phyloP scores from a whole-genome alignment of 2,113 vertebrate species.

The Paramisgurnus dabryanus region DNA sequence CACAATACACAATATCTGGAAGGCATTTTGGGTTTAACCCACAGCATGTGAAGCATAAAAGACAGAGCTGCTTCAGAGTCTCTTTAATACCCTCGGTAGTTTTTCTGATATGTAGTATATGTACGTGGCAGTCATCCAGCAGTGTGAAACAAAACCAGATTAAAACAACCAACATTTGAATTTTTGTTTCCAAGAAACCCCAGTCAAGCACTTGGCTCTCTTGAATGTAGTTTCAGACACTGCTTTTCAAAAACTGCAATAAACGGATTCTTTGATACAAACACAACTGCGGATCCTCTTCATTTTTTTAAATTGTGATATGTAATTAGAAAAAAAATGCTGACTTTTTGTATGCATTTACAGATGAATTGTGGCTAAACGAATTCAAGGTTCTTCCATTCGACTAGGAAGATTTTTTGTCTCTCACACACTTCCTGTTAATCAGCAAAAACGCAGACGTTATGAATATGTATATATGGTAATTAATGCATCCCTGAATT shows the following conservation, averaged over 20 bases:
- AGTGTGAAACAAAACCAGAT: constrained; percentile 23
- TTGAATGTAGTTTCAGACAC: constrained; percentile 13
- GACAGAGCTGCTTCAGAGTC: constrained; percentile 1
- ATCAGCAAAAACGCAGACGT: constrained; percentile 21
- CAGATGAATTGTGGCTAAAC: not conserved
- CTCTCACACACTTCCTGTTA: constrained; percentile 13
- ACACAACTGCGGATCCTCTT: not conserved
- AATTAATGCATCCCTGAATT: constrained; percentile 18
- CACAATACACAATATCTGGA: not conserved
- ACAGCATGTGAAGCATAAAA: constrained; percentile 5
- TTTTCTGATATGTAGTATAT: constrained; percentile 7
- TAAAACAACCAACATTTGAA: constrained; percentile 29
- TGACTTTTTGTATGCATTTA: not conserved
- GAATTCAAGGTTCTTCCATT: not conserved
- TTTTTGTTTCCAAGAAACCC: not conserved
- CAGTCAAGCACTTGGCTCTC: constrained; percentile 4
- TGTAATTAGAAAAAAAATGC: constrained; percentile 17
- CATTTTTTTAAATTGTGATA: constrained; percentile 10
- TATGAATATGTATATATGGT: constrained; percentile 44
- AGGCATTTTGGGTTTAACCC: not conserved
- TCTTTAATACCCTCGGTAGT: not conserved
- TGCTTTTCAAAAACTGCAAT: not conserved
- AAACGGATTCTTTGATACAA: not conserved
- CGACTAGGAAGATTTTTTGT: not conserved
- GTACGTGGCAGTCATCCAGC: not conserved